A percentile compares a stretch with the other conserved stretches of the same genome.
Evolutionary conservation across 2,113 vertebrate genomes (phyloP).

Genomic region (Psammodynastes pulverulentus): DNA sequence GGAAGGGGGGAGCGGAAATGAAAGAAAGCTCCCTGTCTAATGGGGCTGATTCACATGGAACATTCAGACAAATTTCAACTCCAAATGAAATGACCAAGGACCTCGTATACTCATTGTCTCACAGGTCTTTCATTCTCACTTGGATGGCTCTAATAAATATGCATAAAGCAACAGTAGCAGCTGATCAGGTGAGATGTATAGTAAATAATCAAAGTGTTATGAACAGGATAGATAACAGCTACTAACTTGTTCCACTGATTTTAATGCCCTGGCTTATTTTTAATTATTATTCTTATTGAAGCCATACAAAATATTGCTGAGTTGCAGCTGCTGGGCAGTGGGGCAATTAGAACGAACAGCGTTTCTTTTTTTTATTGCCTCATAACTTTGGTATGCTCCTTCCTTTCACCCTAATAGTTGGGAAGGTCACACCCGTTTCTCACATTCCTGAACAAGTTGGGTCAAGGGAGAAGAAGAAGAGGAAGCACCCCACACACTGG

Average conservation of each 20-base stretch:
- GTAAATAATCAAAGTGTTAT: neutral
- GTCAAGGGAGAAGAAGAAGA: slow-evolving; percentile 65
- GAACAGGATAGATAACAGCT: slow-evolving; percentile 5
- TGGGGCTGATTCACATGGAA: neutral
- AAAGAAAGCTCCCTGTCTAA: too few species aligned
- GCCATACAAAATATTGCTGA: slow-evolving; percentile 66
- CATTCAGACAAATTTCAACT: neutral
- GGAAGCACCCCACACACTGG: slow-evolving; percentile 60
- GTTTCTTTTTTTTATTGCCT: slow-evolving; percentile 39
- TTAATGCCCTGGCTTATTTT: slow-evolving; percentile 50
- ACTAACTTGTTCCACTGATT: slow-evolving; percentile 45
- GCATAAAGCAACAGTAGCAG: neutral
- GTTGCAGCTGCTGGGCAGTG: slow-evolving; percentile 65
- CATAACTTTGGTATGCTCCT: slow-evolving; percentile 71
- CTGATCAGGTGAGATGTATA: neutral
- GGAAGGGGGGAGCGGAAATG: neutral
- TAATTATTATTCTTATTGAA: slow-evolving; percentile 51
- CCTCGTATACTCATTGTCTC: neutral
- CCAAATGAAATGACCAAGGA: neutral
- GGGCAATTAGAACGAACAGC: slow-evolving; percentile 54
- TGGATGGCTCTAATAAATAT: neutral
- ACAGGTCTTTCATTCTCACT: neutral
- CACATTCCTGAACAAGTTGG: slow-evolving; percentile 69
- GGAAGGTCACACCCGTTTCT: slow-evolving; percentile 74
- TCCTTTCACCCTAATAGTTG: slow-evolving; percentile 69